A percentile compares a stretch with the other conserved stretches of the same genome.
Evolutionary conservation across 2,888 invertebrate species (phyloP).

Genomic region (Drosophila sordidula): DNA sequence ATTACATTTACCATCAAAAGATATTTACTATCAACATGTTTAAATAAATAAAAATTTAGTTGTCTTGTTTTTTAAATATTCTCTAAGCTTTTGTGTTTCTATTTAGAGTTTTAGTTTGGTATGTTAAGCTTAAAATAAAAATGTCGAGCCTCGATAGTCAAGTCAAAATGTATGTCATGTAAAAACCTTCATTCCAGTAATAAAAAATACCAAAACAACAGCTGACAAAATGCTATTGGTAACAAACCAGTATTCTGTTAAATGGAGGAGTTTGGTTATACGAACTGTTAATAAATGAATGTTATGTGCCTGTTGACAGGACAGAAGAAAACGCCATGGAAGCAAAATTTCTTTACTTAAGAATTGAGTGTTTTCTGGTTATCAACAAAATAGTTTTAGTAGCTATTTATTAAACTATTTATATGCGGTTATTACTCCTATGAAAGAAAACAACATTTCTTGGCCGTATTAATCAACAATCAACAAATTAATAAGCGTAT

Average conservation of each 20-base stretch:
- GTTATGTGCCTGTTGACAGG: background rate
- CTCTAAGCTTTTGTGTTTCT: background rate
- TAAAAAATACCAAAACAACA: background rate
- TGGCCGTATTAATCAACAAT: too few species aligned
- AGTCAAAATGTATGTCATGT: background rate
- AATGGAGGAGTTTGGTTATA: background rate
- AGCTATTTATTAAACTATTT: too few species aligned
- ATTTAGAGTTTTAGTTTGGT: background rate
- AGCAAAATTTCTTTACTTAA: too few species aligned
- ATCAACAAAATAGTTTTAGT: too few species aligned
- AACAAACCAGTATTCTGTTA: background rate
- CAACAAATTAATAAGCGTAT: too few species aligned
- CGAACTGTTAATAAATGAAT: background rate
- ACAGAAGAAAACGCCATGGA: too few species aligned
- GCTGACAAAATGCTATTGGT: background rate
- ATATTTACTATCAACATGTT: conserved; percentile 45
- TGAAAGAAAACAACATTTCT: too few species aligned
- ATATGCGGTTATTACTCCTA: too few species aligned
- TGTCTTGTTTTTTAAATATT: conserved; percentile 50
- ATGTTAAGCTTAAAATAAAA: background rate
- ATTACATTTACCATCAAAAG: conserved; percentile 49
- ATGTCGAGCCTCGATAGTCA: background rate
- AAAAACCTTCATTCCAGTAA: background rate
- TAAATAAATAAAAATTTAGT: conserved; percentile 54
- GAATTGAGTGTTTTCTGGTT: too few species aligned